Base-by-base conservation (phyloP, 2,888 invertebrate genomes). In the Stenichneumon culpator region DNA sequence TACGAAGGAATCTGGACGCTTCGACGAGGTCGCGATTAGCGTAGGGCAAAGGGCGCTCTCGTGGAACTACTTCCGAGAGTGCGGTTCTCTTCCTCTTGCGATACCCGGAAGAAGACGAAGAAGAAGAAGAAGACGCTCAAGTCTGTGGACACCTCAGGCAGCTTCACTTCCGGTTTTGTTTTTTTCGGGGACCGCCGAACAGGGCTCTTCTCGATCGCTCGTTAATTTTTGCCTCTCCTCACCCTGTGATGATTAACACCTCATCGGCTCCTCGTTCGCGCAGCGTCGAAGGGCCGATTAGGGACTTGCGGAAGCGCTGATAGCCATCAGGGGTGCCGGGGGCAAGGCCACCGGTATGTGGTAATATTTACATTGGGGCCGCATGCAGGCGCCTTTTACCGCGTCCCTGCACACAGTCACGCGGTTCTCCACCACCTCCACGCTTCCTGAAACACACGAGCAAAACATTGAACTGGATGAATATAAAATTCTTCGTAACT, bases 381-480 rank as follows among this genome's bases (percentile, higher is more conserved):
- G 97, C 94, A 97, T 96, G 95, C 98, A 98, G 95, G 97, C 96
- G 95, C 98, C 98, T 95, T 98, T 98, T 94, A 97, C 98, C 95
- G 98, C 98, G 96, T 98, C 98, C 95, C 98, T 97, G 95, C 98
- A 98, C 94, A 98, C 98, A 95, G 98, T 98, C 95, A 98, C 98
- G 95, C 97, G 97, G 95, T 98, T 97, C 95, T 98, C 98, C 95
- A 97, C 97, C 96, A 98, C 97, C 96, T 98, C 98, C 96, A 98
- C 97, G 95, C 97, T 97, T 96, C 98, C 98, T 98, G 95, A 86
- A 96, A 96, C 87, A 88, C 68, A 83, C 36, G 86, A 4, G 3
- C 47, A 11, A 63, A 47, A 16, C 19, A 44, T 39, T 22, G 2
- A 9, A 57, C 54, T 19, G 19, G 9, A 60, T 25, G 57, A 79